These are phyloP conservation scores for Pseudomyrmex dendroicus DNA, from an alignment of 1,140 invertebrate species.

Conservation along the genomic window DNA sequence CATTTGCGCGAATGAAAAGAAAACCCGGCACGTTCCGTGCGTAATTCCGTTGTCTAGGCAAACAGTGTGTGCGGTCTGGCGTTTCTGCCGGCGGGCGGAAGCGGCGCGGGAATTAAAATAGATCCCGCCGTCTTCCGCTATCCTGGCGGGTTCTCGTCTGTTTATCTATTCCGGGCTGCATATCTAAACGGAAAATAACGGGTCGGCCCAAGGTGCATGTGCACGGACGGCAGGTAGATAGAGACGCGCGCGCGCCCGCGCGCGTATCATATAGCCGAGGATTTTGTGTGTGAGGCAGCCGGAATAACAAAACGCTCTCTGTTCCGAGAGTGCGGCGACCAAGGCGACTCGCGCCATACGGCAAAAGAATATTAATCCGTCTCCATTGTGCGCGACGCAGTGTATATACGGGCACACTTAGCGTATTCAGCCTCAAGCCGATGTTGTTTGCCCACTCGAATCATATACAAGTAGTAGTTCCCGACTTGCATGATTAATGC, in stretches of 20 bases:
- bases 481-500: constrained; percentile 57
- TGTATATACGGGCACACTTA: constrained; percentile 11
- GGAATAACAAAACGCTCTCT: constrained; percentile 57
- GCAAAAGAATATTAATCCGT: constrained; percentile 56
- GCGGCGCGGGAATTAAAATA: constrained; percentile 35
- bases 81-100: constrained; percentile 24
- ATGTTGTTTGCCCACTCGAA: constrained; percentile 50
- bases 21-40: background rate
- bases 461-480: constrained; percentile 55
- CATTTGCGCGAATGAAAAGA: too few species aligned
- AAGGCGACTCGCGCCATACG: constrained; percentile 13
- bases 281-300: constrained; percentile 53
- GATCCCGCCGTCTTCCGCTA: constrained; percentile 20
- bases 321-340: constrained; percentile 9
- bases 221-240: constrained; percentile 3
- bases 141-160: constrained; percentile 13
- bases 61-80: background rate
- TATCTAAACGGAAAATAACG: constrained; percentile 69
- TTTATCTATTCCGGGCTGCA: constrained; percentile 61
- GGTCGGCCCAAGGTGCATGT: constrained; percentile 22
- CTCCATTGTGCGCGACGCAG: constrained; percentile 15
- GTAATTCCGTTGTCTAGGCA: background rate
- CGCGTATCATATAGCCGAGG: constrained; percentile 35
- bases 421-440: constrained; percentile 39
- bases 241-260: background rate